Percentiles rank a stretch among this genome's conserved stretches.
These are phyloP conservation scores for Caenorhabditis tropicalis DNA, from an alignment of 1,140 invertebrate species.

Conservation along the genomic window DNA sequence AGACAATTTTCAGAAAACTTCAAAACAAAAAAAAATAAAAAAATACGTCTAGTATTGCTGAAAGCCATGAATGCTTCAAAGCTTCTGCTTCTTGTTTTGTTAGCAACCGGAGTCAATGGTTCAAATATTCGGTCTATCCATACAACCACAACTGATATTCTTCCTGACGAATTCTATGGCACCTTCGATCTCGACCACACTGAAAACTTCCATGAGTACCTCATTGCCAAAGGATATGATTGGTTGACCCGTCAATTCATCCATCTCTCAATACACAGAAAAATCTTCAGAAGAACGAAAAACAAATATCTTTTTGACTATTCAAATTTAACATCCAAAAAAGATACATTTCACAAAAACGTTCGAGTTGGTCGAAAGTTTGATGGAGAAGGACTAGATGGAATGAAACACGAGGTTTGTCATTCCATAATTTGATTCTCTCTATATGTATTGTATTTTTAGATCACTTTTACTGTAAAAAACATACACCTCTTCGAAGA, in stretches of 20 bases:
- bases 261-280: constrained; percentile 64
- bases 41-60: no score
- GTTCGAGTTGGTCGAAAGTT: constrained; percentile 58
- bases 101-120: no score
- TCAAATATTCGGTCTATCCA: no score
- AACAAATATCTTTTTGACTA: constrained; percentile 40
- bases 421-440: no score
- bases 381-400: constrained; percentile 64
- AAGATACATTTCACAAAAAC: constrained; percentile 61
- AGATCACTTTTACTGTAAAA: constrained; percentile 64
- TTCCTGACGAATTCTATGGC: constrained; percentile 67
- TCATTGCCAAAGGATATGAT: constrained; percentile 61
- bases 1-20: no score
- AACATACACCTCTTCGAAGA: constrained; percentile 45
- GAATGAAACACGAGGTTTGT: constrained; percentile 60
- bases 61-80: no score
- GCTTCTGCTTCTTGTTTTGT: no score
- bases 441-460: not conserved
- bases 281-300: constrained; percentile 52
- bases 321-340: constrained; percentile 63
- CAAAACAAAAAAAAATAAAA: no score
- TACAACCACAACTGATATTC: not conserved
- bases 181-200: constrained; percentile 64
- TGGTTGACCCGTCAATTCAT: constrained; percentile 70
- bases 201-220: constrained; percentile 70